Evolutionary conservation across 2,113 vertebrate species (phyloP).

Genomic region (Myanophis thanlyinensis): DNA sequence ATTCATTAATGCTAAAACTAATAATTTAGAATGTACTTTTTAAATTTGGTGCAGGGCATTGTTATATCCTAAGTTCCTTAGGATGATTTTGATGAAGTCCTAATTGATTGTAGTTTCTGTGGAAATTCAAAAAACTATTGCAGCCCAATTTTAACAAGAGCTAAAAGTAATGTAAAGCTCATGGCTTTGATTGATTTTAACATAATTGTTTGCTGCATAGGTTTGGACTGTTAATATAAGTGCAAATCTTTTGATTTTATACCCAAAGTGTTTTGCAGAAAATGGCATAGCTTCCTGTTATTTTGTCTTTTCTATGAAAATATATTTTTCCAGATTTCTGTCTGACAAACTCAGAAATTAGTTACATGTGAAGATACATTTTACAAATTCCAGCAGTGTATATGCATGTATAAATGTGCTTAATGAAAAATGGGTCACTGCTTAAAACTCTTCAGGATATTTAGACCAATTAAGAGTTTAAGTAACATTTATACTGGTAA

Average conservation of each 20-base stretch:
- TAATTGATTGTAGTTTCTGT: fast-evolving
- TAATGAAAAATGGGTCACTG: not conserved
- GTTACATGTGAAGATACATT: not conserved
- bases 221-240: not conserved
- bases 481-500: not conserved
- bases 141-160: not conserved
- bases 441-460: not conserved
- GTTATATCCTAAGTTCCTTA: not conserved
- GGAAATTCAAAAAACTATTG: not conserved
- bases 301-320: not conserved
- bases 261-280: not conserved
- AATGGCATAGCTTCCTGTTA: not conserved
- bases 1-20: not conserved
- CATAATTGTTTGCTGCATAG: not conserved
- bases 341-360: not conserved
- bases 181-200: not conserved
- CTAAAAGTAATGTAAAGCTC: not conserved
- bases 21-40: not conserved
- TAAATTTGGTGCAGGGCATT: not conserved
- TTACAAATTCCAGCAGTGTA: not conserved
- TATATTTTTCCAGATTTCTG: not conserved
- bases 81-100: not conserved
- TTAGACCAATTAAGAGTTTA: not conserved
- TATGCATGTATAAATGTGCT: not conserved
- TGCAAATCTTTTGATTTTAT: not conserved